Evolutionary conservation across 2,888 invertebrate species (phyloP), one percentile per base, ranked within the genome.

Genomic region (Cosmia trapezina): DNA sequence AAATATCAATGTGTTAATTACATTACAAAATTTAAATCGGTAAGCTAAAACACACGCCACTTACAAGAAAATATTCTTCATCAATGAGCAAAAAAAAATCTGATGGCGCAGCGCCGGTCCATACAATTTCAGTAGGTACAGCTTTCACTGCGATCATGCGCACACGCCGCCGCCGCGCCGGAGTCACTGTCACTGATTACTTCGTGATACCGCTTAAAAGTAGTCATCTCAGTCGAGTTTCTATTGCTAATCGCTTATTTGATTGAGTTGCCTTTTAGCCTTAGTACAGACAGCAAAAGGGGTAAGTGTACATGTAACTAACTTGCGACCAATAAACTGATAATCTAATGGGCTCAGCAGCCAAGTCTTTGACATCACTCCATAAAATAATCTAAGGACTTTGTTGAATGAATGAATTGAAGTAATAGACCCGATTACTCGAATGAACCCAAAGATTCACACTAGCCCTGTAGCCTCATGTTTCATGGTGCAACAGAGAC

Each of bases 181-280:
- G 59, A 73, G 73, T 78, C 73, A 67, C 73, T 74, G 70, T 53
- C 71, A 64, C 63, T 83, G 82, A 85, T 85, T 84, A 70, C 81
- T 71, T 86, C 84, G 83, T 83, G 78, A 86, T 84, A 77, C 61
- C 72, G 54, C 61, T 69, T 69, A 43, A 49, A 68, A 79, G 22
- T 53, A 33, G 51, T 53, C 76, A 77, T 68, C 84, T 76, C 69
- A 70, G 57, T 70, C 43, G 65, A 71, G 73, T 84, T 85, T 85
- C 85, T 86, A 85, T 76, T 76, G 63, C 82, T 85, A 83, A 81
- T 83, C 67, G 65, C 64, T 53, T 76, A 68, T 75, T 81, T 81
- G 80, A 80, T 81, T 68, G 70, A 67, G 53, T 68, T 68, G 67
- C 70, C 70, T 74, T 56, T 78, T 72, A 56, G 7, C 19, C 19